A percentile compares a stretch with the other conserved stretches of the same genome.
phyloP scores from a whole-genome alignment of 37 sponge, comb jelly and placozoan species.

The Geodia barretti region DNA sequence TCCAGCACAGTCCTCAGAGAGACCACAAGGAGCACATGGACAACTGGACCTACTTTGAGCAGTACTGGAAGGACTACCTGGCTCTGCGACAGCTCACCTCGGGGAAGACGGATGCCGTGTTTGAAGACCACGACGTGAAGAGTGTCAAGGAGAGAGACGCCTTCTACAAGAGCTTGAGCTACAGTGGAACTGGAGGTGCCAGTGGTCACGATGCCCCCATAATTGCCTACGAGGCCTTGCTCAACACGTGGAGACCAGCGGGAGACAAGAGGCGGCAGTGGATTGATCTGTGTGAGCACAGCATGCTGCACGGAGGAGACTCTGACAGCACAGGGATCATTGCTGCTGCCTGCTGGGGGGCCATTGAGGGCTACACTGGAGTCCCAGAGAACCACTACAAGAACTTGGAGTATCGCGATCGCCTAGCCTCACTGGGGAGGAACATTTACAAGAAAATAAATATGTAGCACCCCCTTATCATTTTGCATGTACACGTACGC shows the following conservation, averaged over 20 bases:
- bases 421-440: constrained; percentile 45
- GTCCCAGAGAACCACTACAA: constrained; percentile 70
- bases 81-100: constrained; percentile 48
- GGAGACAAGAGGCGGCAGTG: constrained; percentile 47
- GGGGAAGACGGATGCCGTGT: constrained; percentile 53
- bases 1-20: constrained; percentile 18
- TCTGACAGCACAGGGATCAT: constrained; percentile 91
- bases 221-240: constrained; percentile 91
- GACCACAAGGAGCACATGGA: constrained; percentile 66
- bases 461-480: too few species aligned
- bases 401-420: constrained; percentile 75
- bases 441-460: constrained; percentile 16
- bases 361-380: constrained; percentile 65
- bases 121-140: constrained; percentile 45
- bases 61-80: constrained; percentile 70
- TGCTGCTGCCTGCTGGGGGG: constrained; percentile 85
- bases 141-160: constrained; percentile 50
- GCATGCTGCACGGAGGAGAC: constrained; percentile 94
- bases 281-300: constrained; percentile 70
- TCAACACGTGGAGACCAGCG: constrained; percentile 19
- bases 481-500: too few species aligned
- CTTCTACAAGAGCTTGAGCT: constrained; percentile 76
- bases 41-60: constrained; percentile 76
- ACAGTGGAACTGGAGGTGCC: constrained; percentile 76
- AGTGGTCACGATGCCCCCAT: constrained; percentile 96